Conservation (phyloP, 1,140 invertebrate species). For the Kradibia gibbosae region DNA sequence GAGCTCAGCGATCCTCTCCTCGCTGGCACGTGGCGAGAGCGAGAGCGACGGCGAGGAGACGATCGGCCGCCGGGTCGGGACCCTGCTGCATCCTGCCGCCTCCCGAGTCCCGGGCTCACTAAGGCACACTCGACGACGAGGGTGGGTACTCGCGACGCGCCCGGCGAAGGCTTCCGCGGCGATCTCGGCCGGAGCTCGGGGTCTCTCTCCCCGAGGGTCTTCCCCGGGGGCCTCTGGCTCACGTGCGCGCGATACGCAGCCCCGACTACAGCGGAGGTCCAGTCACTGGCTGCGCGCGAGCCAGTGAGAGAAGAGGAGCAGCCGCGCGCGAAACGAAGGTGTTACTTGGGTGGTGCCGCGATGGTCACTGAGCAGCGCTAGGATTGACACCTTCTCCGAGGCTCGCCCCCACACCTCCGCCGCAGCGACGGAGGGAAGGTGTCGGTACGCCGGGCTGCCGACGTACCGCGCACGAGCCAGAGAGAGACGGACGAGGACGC, state of each 20-base stretch:
- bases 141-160: constrained; percentile 10
- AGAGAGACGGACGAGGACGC: background rate
- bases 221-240: background rate
- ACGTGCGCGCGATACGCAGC: background rate
- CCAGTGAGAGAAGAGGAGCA: background rate
- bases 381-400: constrained; percentile 73
- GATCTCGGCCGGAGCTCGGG: background rate
- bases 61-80: background rate
- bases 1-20: constrained; percentile 2
- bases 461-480: constrained; percentile 51
- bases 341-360: constrained; percentile 74
- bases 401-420: constrained; percentile 71
- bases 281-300: background rate
- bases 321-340: constrained; percentile 64
- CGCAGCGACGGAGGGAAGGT: constrained; percentile 61
- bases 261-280: constrained; percentile 2
- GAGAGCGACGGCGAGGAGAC: background rate
- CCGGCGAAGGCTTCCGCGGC: background rate
- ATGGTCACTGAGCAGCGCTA: constrained; percentile 74
- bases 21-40: background rate
- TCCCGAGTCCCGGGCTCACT: constrained; percentile 34
- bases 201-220: background rate
- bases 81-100: background rate
- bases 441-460: constrained; percentile 70
- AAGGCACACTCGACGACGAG: constrained; percentile 26